Base-by-base conservation (phyloP, 2,113 vertebrate species). In the Scophthalmus maximus region DNA sequence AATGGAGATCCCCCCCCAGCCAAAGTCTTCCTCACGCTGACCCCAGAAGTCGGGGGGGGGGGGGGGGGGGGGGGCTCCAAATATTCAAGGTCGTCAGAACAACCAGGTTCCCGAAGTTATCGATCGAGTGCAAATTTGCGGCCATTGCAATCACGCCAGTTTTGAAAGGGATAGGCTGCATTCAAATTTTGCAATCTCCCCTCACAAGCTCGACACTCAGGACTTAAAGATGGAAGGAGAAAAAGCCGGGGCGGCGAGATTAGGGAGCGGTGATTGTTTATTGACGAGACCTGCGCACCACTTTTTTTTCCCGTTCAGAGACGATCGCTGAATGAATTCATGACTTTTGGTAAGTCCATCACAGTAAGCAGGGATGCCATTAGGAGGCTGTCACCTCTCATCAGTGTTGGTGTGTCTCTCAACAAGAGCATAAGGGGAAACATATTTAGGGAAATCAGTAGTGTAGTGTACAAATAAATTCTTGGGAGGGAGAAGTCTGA, bases 241-340 rank as follows among this genome's bases (percentile, higher is more conserved):
- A 15, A 22, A 59, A 27, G 29, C 51, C 8, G 18, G 20, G 34
- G 15, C n/a, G 7, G 17, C 17, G 0, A 27, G 61, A 83, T 85
- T 82, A 76, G 26, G 9, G 62, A 47, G 71, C 62, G 2, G 61
- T 81, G 84, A 85, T 88, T 85, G 86, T 82, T 91, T 88, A 87
- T 91, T 83, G 87, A 85, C 73, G 15, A 47, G 78, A 56, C 17
- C 47, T 47, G 32, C 51, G 14, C 3, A 23, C 9, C 40, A 34
- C 51, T 72, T 81, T 76, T 26, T 49, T 70, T 78, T 76, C 30
- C n/a, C n/a, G 53, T 64, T 73, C 55, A 67, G 30, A 65, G 42
- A 30, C 68, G 5, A 55, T 69, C 34, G 18, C 51, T 42, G 72
- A n/a, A 64, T 30, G 49, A 38, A 67, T 69, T 78, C n/a, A 18